Evolutionary conservation across 2,113 vertebrate species (phyloP).

Genomic region (Pyrgilauda ruficollis): DNA sequence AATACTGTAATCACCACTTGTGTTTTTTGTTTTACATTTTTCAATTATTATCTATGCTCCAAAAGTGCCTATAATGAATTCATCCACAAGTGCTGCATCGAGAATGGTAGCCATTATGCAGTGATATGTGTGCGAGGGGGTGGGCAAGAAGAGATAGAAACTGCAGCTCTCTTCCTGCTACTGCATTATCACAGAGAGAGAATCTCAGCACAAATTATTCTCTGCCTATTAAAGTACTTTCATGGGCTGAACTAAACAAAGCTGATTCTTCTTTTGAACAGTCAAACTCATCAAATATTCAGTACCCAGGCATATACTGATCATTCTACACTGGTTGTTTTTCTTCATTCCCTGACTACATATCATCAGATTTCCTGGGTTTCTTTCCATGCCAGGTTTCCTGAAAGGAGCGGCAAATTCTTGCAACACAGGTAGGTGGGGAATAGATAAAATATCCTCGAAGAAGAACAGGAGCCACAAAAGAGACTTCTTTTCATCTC

Average conservation of each 20-base stretch:
- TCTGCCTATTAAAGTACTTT: slow-evolving; percentile 11
- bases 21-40: not conserved
- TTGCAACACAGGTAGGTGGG: not conserved
- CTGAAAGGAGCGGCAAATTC: not conserved
- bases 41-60: not conserved
- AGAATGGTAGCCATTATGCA: not conserved
- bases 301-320: not conserved
- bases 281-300: slow-evolving; percentile 23
- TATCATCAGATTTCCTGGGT: not conserved
- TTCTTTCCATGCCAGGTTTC: not conserved
- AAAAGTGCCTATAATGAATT: not conserved
- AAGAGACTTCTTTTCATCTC: not conserved
- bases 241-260: slow-evolving; percentile 19
- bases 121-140: not conserved
- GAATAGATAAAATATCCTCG: not conserved
- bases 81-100: not conserved
- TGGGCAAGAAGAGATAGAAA: not conserved
- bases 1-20: not conserved
- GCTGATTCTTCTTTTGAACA: slow-evolving; percentile 40
- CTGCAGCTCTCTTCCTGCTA: not conserved
- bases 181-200: not conserved
- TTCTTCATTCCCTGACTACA: not conserved
- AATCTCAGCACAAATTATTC: slow-evolving; percentile 24
- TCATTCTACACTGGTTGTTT: not conserved
- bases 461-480: not conserved